Evolutionary conservation across 2,888 invertebrate genomes (phyloP), one percentile per base, ranked within the genome.

Genomic region (Phaedon cochleariae): DNA sequence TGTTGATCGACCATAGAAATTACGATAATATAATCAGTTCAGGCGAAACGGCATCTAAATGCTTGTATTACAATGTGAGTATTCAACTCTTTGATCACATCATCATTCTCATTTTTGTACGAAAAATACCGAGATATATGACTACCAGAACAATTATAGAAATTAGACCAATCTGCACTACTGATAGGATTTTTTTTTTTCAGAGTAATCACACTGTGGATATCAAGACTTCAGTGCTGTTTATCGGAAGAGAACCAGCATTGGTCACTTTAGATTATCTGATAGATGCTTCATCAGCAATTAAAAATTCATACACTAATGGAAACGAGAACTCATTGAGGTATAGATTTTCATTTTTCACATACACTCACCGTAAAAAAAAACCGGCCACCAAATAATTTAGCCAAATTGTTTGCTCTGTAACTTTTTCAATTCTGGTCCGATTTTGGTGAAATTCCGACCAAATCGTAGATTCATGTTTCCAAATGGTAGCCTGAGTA

Each of bases 1-100:
- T 96, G 49, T 84, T 95, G 54, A 95, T 96, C 58, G 95, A 96
- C 82, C 96, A 96, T 77, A 89, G 95, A 77, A 96, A 96, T 81
- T 96, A 95, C 73, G 96, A 96, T 78, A 86, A 89, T 53, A 94
- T 95, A 69, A 88, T 95, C 71, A 88, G 89, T 62, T 87, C 87
- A 15, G 95, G 95, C 4, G 85, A 86, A 7, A 93, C 94, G 2
- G 94, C 95, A 0, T 87, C 91, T 31, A 92, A 93, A 81, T 94
- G 93, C 77, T 90, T 95, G 77, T 96, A 95, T 84, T 95, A 96
- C 77, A 95, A 94, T 80, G 95, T 95, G 84, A 90, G 90, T 68
- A 57, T 37, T 21, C 15, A 2, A n/a, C 34, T 10, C 12, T 21
- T n/a, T n/a, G n/a, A n/a, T n/a, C n/a, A n/a, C n/a, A n/a, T n/a